phyloP scores from a whole-genome alignment of 2,888 invertebrate genomes.

The Portevinia maculata region DNA sequence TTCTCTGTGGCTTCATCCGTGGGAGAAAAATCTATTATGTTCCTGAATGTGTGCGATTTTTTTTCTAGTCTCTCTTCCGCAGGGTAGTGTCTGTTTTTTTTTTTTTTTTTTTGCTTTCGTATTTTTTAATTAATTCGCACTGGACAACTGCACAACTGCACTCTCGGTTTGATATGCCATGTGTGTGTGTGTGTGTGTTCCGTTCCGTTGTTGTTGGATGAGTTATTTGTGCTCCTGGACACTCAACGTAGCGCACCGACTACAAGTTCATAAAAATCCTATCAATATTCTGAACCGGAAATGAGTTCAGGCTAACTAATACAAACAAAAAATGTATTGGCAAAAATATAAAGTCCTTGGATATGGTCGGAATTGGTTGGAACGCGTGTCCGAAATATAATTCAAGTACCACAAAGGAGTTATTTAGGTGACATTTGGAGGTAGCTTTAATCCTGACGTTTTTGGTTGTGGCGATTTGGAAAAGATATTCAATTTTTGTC shows the following conservation, averaged over 20 bases:
- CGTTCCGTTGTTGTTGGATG: conserved; percentile 55
- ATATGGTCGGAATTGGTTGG: conserved; percentile 11
- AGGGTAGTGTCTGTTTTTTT: conserved; percentile 21
- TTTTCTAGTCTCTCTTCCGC: conserved; percentile 53
- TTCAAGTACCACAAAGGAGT: conserved; percentile 60
- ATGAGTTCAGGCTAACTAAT: conserved; percentile 37
- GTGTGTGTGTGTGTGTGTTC: conserved; percentile 21
- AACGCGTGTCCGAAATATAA: conserved; percentile 40
- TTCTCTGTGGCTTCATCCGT: conserved; percentile 66
- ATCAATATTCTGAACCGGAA: conserved; percentile 72
- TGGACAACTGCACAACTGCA: conserved; percentile 73
- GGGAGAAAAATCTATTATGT: conserved; percentile 70
- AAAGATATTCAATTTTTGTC: conserved; percentile 34
- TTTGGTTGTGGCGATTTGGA: conserved; percentile 36
- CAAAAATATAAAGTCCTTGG: conserved; percentile 27
- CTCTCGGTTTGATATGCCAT: conserved; percentile 20
- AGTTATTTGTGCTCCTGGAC: conserved; percentile 66
- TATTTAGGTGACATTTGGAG: conserved; percentile 65
- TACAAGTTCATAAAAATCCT: conserved; percentile 73
- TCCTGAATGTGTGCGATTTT: conserved; percentile 33
- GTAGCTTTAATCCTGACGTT: conserved; percentile 50
- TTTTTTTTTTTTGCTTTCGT: conserved; percentile 35
- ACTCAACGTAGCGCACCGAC: conserved; percentile 21
- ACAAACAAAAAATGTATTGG: conserved; percentile 1
- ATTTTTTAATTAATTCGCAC: conserved; percentile 72